Conservation (phyloP, 35 echinoderm and acorn worm species). For the Amphiura filiformis region DNA sequence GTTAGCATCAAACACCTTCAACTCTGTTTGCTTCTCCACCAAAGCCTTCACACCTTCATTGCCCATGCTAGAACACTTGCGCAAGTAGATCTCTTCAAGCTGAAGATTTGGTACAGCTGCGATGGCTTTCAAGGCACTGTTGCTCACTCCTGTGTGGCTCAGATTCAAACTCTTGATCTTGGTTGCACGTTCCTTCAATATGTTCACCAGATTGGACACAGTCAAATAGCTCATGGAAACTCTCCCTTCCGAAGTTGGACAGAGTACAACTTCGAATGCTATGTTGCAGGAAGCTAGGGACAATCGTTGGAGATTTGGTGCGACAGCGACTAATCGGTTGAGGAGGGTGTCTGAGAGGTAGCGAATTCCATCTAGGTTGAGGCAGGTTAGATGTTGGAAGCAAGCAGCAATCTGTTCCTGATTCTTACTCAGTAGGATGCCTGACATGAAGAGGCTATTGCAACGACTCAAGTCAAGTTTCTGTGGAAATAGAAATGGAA, state of each 20-base stretch:
- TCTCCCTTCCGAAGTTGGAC: slow-evolving; percentile 21
- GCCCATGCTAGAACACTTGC: slow-evolving; percentile 53
- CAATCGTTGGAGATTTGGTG: slow-evolving; percentile 49
- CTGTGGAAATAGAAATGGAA: no score
- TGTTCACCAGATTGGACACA: slow-evolving; percentile 56
- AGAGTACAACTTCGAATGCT: slow-evolving; percentile 61
- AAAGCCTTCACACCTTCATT: slow-evolving; percentile 61
- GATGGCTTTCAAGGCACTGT: slow-evolving; percentile 40
- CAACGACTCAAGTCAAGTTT: slow-evolving; percentile 79
- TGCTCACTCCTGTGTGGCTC: slow-evolving; percentile 63
- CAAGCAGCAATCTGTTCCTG: slow-evolving; percentile 4
- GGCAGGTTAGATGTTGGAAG: slow-evolving; percentile 35
- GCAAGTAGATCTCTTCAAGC: slow-evolving; percentile 60
- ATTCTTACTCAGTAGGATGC: slow-evolving; percentile 47
- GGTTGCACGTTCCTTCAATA: slow-evolving; percentile 19
- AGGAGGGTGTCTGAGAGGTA: slow-evolving; percentile 80
- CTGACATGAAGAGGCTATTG: slow-evolving; percentile 94
- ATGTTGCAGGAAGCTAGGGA: slow-evolving; percentile 78
- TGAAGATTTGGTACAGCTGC: slow-evolving; percentile 41
- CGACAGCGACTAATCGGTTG: slow-evolving; percentile 40
- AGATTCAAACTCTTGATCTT: slow-evolving; percentile 48
- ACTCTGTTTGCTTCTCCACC: slow-evolving; percentile 21
- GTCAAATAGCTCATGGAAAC: slow-evolving; percentile 58
- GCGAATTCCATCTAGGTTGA: slow-evolving; percentile 56
- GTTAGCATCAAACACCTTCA: slow-evolving; percentile 46